These are phyloP conservation scores for Taeniopygia guttata DNA, from an alignment of 2,797 vertebrate species.

Conservation along the genomic window DNA sequence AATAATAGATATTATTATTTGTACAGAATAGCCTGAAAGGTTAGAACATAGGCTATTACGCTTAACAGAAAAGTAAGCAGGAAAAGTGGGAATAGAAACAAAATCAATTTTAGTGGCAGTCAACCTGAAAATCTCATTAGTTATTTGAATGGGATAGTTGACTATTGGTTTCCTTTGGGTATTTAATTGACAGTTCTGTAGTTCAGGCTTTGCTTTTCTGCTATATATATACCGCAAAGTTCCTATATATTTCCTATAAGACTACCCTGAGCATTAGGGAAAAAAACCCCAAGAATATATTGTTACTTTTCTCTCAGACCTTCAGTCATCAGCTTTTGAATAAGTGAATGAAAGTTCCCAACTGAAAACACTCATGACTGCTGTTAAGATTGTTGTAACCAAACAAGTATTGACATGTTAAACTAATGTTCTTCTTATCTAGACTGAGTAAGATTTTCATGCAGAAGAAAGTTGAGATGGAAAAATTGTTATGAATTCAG, in stretches of 20 bases:
- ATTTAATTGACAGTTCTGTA: neutral
- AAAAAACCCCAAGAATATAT: accelerated
- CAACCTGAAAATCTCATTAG: neutral
- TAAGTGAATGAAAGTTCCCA: neutral
- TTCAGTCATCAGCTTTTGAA: neutral
- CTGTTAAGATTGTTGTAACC: neutral
- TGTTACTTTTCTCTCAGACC: neutral
- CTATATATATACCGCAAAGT: neutral
- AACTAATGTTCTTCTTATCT: neutral
- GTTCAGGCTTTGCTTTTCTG: neutral
- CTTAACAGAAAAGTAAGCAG: neutral
- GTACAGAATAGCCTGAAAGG: neutral
- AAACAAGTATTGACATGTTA: neutral
- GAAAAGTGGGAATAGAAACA: neutral
- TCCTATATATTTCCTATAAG: neutral
- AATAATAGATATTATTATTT: neutral
- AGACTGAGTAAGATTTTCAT: neutral
- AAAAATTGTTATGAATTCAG: neutral
- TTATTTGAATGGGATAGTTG: neutral
- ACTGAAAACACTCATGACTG: neutral
- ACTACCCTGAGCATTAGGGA: neutral
- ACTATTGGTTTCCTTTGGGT: neutral
- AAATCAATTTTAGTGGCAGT: neutral
- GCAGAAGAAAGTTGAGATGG: neutral
- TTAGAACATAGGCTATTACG: neutral